Evolutionary conservation across 1,140 invertebrate species (phyloP), one percentile per base, ranked within the genome.

Genomic region (Anagrus nilaparvatae): DNA sequence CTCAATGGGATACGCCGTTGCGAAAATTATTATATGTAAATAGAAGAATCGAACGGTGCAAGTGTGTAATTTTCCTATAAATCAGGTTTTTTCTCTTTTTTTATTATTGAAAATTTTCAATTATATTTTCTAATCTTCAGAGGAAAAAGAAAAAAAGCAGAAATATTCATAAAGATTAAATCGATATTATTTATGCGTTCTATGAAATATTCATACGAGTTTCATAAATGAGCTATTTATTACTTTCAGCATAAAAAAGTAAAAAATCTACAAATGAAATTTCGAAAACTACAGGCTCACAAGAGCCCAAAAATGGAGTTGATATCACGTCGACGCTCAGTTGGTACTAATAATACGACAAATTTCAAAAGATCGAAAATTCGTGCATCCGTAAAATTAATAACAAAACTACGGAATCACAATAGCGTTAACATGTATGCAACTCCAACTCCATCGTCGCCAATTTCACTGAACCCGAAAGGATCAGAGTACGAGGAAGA

Each of bases 381-480:
- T 49, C 73, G 82, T 41, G 77, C 78, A 25, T 85, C 82, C 24
- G 61, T 84, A 31, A 74, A 77, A 47, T 60, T 81, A 44, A 76
- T 85, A 46, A 58, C 65, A 4, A 65, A 64, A 30, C 59, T 68
- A 8, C 54, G 59, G 0, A 56, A 41, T 21, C 61, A 59, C 34
- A 52, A 56, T 17, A 60, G 47, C 29, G 23, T 51, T 3, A 44
- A 46, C 21, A 18, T 56, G 13, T 39, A 43, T 36, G 13, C 40
- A 4, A 52, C 10, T 55, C 47, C 35, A 56, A 60, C 10, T 3
- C 10, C 25, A 4, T 16, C 46, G 3, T 53, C 50, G 12, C 44
- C 52, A 50, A 63, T 40, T 4, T 37, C 48, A 0, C 21, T 42
- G 32, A 47, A 52, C 16, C 43, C 58, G 8, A 52, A 54, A 35